A percentile compares a stretch with the other conserved stretches of the same genome.
Conservation (phyloP, 2,113 vertebrate genomes). For the Oncorhynchus masou region DNA sequence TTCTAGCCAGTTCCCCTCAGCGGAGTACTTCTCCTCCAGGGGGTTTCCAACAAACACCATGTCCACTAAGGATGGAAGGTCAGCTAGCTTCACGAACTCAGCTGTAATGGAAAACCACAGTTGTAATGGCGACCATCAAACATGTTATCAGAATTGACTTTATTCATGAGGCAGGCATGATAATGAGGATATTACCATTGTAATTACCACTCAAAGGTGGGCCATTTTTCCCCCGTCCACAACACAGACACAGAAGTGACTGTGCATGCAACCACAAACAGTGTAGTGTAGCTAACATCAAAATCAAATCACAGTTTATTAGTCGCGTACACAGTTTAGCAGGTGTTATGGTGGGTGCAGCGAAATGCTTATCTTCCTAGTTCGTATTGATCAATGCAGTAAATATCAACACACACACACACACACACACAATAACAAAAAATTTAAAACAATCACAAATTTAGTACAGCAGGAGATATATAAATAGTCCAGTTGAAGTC, state of each 20-base stretch:
- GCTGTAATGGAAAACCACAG: constrained; percentile 24
- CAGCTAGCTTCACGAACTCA: constrained; percentile 89
- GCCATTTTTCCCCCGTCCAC: neutral
- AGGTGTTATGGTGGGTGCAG: too few relatives aligned
- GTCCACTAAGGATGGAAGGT: constrained; percentile 84
- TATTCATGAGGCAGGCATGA: neutral
- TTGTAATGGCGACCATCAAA: too few relatives aligned
- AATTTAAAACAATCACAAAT: neutral
- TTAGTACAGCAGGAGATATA: too few relatives aligned
- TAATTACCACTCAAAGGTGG: neutral
- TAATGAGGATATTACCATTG: neutral
- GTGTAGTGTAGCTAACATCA: too few relatives aligned
- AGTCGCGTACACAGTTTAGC: too few relatives aligned
- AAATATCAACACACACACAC: too few relatives aligned
- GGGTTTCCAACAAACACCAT: constrained; percentile 97
- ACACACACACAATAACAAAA: too few relatives aligned
- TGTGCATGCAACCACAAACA: too few relatives aligned
- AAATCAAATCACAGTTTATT: neutral
- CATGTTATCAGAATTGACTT: neutral
- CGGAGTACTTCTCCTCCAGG: constrained; percentile 86
- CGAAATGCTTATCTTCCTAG: too few relatives aligned
- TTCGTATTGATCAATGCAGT: too few relatives aligned
- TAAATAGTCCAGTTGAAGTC: too few relatives aligned
- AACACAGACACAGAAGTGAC: too few relatives aligned
- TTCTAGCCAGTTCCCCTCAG: constrained; percentile 87